A percentile compares a stretch with the other conserved stretches of the same genome.
phyloP scores from a whole-genome alignment of 1,140 invertebrate species.

The Harpegnathos saltator region DNA sequence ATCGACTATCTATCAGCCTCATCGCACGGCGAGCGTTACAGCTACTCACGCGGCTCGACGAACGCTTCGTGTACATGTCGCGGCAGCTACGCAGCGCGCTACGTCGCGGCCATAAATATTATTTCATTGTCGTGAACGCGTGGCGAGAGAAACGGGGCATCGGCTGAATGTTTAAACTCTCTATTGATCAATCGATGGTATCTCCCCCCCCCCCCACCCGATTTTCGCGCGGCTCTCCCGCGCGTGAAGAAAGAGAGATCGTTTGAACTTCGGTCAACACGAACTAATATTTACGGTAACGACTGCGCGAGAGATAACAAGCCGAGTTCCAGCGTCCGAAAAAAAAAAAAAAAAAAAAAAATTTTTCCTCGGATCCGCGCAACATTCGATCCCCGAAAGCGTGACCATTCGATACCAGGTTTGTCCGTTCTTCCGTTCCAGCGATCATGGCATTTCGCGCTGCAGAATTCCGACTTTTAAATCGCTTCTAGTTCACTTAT shows the following conservation, averaged over 20 bases:
- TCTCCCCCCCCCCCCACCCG: neutral
- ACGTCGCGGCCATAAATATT: conserved; percentile 30
- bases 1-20: conserved; percentile 34
- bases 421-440: conserved; percentile 47
- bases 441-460: conserved; percentile 46
- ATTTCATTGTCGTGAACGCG: neutral
- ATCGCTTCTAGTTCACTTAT: conserved; percentile 57
- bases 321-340: conserved; percentile 12
- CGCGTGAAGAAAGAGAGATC: neutral
- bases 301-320: conserved; percentile 13
- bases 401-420: conserved; percentile 49
- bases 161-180: too few relatives aligned
- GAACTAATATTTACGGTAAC: conserved; percentile 37
- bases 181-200: neutral
- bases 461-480: conserved; percentile 45
- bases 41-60: conserved; percentile 30
- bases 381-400: conserved; percentile 31
- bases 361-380: conserved; percentile 33
- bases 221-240: neutral
- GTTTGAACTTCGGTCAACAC: conserved; percentile 29
- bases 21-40: conserved; percentile 10
- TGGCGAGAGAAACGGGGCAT: neutral
- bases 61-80: conserved; percentile 22
- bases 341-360: too few relatives aligned
- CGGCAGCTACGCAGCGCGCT: conserved; percentile 12